Base-by-base conservation (phyloP, 2,888 invertebrate species). In the Hemaris fuciformis region DNA sequence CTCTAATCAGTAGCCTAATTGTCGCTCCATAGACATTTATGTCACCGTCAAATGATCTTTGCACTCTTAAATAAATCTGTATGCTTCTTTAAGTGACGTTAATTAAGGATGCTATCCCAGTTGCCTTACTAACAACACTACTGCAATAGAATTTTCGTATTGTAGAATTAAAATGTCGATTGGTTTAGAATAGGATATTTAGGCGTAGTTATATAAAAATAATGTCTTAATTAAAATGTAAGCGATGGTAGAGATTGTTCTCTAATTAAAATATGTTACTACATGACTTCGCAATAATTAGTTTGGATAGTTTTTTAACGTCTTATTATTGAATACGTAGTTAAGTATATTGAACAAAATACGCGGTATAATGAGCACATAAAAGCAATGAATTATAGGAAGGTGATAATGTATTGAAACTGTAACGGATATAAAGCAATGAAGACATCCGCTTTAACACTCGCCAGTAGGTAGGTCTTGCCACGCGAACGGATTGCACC, bases 1-100 rank as follows among this genome's bases (percentile, higher is more conserved):
- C 85, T 80, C 72, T 66, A 74, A 66, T 73, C 71, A 73, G 76
- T 60, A 25, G 27, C 25, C 38, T 25, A 53, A 53, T 53, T 57
- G 41, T 38, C 38, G 34, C 57, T 57, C 34, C 34, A 23, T 53
- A 53, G 53, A 53, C 48, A 41, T 60, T 60, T 60, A 60, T 53
- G 53, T 41, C 41, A 41, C 41, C 18, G 48, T 18, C 60, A 41
- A 38, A 15, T 23, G 46, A 41, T 18, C 18, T 53, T 53, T 60
- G 53, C 48, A 23, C 48, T 53, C 25, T n/a, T 38, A 53, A 41
- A 25, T 53, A 38, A 25, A 38, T 31, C 31, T 45, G 31, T 59
- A 45, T n/a, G 15, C 25, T 23, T n/a, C 38, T 53, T 27, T 31
- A 27, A 53, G 53, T 10, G 31, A 31, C 31, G 10, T 53, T 31